Base-by-base conservation (phyloP, 2,888 invertebrate genomes). In the Halictus ligatus region DNA sequence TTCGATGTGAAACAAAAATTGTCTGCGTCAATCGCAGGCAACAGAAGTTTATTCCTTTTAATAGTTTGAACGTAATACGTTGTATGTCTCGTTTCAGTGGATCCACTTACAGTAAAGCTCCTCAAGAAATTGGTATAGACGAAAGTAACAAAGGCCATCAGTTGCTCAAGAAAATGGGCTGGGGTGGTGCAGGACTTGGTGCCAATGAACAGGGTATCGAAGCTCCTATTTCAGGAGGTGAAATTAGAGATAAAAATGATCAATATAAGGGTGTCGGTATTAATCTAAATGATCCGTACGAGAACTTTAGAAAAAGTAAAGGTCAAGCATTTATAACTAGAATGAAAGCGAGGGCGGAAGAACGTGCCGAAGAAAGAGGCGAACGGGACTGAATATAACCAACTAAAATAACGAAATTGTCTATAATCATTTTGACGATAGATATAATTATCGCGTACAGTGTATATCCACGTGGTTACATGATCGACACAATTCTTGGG, bases 111-210 rank as follows among this genome's bases (percentile, higher is more conserved):
- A 95, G 95, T 83, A 95, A 95, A 92, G 96, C 92, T 78, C 95
- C 96, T 1, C 96, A 97, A 90, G 98, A 98, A 88, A 96, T 93
- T 83, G 94, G 94, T 77, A 85, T 98, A 84, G 98, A 99, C 94
- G 97, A 98, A 83, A 97, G 97, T 86, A 99, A 99, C 95, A 99
- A 99, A 95, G 99, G 99, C 0, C 99, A 99, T 95, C 99, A 99
- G 96, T 97, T 99, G 96, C 96, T 99, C 86, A 98, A 98, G 95
- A 99, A 99, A 96, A 99, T 99, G 99, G 99, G 99, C 5, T 99
- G 99, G 99, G 97, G 98, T 85, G 99, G 99, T 64, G 97, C 97
- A 67, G 99, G 99, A 13, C 96, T 99, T 15, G 99, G 99, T 29
- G 98, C 98, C 0, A 97, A 98, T 84, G 99, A 99, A 88, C 99